Base-by-base conservation (phyloP, 2,888 invertebrate genomes). In the Druceiella hillmani region DNA sequence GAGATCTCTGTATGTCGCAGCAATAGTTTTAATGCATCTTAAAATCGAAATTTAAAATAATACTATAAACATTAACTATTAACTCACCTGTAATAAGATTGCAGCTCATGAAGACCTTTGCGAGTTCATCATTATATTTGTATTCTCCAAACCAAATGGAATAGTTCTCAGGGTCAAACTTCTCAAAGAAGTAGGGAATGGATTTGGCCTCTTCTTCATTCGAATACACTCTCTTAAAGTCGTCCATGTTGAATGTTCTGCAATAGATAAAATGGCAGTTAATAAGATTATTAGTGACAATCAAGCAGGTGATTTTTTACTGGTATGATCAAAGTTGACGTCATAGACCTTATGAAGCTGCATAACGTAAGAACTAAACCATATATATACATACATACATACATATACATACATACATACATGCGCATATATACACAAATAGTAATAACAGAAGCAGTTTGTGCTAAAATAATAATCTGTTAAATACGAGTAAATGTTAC, bases 61-160 rank as follows among this genome's bases (percentile, higher is more conserved):
- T n/a, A n/a, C n/a, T n/a, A n/a, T n/a, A n/a, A n/a, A n/a, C n/a
- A n/a, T n/a, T n/a, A n/a, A n/a, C n/a, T n/a, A n/a, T n/a, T n/a
- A n/a, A n/a, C 64, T 52, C 54, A 84, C 87, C 92, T 46, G 87
- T 80, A 60, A 99, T 94, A 40, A 99, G 81, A 73, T 99, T 99
- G 67, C 95, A 94, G 62, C 92, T 93, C 98, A 98, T 98, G 76
- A 95, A 98, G 28, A 87, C 82, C 66, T 90, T 87, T 47, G 84
- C 75, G 13, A 98, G 78, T 61, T 99, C 97, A 42, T 92, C 76
- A 43, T 87, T 86, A 69, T 90, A 98, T 67, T 95, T 94, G 78
- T 99, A 99, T 75, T 97, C 94, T 35, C 91, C 86, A 48, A 78
- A 82, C 99, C 99, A 99, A 65, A 99, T 92, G 44, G 95, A 95